phyloP scores from a whole-genome alignment of 2,888 invertebrate species.

The Drosophila mayaguana region DNA sequence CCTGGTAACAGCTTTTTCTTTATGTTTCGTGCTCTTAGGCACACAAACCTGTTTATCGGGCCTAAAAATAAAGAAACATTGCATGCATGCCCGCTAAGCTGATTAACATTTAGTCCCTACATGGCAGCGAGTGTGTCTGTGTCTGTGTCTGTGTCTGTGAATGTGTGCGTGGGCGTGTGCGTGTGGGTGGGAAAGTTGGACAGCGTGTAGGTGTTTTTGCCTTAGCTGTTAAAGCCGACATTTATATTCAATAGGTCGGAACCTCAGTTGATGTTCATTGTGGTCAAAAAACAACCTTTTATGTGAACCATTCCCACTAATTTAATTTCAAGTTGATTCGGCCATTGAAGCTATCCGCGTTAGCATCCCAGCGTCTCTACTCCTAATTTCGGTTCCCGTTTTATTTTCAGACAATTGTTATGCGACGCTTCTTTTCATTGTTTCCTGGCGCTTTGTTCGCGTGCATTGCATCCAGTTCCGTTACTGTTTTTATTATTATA shows the following conservation, averaged over 20 bases:
- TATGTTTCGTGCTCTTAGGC: conserved; percentile 36
- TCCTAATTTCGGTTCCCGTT: conserved; percentile 15
- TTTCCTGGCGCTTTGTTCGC: conserved; percentile 59
- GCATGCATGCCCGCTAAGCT: conserved; percentile 52
- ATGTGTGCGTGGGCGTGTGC: conserved; percentile 8
- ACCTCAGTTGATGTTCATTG: conserved; percentile 13
- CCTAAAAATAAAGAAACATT: conserved; percentile 57
- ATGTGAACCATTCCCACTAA: conserved; percentile 42
- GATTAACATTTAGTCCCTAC: conserved; percentile 71
- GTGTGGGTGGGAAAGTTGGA: conserved; percentile 15
- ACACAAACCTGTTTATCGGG: conserved; percentile 36
- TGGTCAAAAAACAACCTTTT: conserved; percentile 42
- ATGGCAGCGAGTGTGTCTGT: conserved; percentile 1
- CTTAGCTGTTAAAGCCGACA: conserved; percentile 28
- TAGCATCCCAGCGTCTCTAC: conserved; percentile 1
- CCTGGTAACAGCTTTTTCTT: conserved; percentile 21
- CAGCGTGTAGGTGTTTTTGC: conserved; percentile 23
- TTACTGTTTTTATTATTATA: conserved; percentile 72
- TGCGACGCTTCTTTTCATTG: conserved; percentile 70
- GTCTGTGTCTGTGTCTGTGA: conserved; percentile 1
- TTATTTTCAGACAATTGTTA: conserved; percentile 63
- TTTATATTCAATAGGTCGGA: conserved; percentile 35
- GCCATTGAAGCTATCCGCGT: conserved; percentile 9
- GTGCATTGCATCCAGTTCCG: conserved; percentile 70
- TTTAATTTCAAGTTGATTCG: conserved; percentile 62